Evolutionary conservation across 2,113 vertebrate species (phyloP).

Genomic region (Gobiocypris rarus): DNA sequence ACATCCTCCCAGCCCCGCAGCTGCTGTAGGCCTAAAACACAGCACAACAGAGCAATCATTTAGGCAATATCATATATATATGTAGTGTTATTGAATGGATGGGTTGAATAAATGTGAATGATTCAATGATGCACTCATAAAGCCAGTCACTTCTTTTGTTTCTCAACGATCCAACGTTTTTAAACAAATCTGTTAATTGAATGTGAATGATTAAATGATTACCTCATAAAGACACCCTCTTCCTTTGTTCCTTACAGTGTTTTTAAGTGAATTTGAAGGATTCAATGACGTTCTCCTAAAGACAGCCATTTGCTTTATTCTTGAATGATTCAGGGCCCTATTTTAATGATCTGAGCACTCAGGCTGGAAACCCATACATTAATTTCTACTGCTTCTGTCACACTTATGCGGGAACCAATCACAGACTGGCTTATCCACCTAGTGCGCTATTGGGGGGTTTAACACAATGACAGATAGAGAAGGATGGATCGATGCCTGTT

Average conservation of each 20-base stretch:
- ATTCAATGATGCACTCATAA: not conserved
- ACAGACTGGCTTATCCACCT: too few species aligned
- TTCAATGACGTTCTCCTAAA: not conserved
- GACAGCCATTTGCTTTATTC: too few species aligned
- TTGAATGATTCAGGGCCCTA: not conserved
- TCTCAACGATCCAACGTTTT: too few species aligned
- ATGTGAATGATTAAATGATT: not conserved
- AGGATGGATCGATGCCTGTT: too few species aligned
- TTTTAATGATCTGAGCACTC: too few species aligned
- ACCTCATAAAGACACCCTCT: not conserved
- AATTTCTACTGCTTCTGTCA: too few species aligned
- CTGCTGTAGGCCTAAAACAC: constrained; percentile 75
- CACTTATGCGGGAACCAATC: too few species aligned
- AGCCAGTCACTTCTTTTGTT: too few species aligned
- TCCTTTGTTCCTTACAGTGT: not conserved
- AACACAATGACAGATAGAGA: too few species aligned
- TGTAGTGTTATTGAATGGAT: not conserved
- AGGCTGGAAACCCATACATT: too few species aligned
- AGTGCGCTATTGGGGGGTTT: too few species aligned
- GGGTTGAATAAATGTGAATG: not conserved
- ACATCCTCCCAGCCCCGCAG: constrained; percentile 82
- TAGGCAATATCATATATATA: not conserved
- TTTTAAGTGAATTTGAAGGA: not conserved
- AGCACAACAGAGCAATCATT: not conserved
- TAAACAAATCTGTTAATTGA: not conserved